A percentile compares a stretch with the other conserved stretches of the same genome.
Conservation (phyloP, 2,888 invertebrate species). For the Leucozona laternaria region DNA sequence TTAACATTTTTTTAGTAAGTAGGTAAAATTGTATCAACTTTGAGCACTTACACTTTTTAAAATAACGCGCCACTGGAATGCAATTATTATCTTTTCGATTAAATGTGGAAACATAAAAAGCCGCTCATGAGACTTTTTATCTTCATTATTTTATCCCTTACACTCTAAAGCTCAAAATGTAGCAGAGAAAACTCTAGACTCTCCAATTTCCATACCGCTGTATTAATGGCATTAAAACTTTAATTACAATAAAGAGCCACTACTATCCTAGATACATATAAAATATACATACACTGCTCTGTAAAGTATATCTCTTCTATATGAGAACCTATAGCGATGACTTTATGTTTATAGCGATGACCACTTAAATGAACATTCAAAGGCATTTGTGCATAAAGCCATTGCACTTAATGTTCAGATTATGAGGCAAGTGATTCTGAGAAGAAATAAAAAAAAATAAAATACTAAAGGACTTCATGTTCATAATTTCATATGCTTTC, state of each 20-base stretch:
- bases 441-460: slow-evolving; percentile 36
- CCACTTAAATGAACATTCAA: slow-evolving; percentile 69
- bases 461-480: background rate
- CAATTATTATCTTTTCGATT: slow-evolving; percentile 50
- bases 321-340: background rate
- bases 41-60: slow-evolving; percentile 9
- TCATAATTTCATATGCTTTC: slow-evolving; percentile 12
- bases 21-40: background rate
- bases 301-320: background rate
- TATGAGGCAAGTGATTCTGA: slow-evolving; percentile 62
- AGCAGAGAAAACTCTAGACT: slow-evolving; percentile 29
- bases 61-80: slow-evolving; percentile 8
- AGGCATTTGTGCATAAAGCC: slow-evolving; percentile 67
- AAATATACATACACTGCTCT: background rate
- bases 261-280: background rate
- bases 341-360: slow-evolving; percentile 27
- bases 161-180: background rate
- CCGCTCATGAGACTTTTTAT: slow-evolving; percentile 24
- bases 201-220: slow-evolving; percentile 13
- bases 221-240: slow-evolving; percentile 64
- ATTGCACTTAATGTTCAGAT: slow-evolving; percentile 73
- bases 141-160: background rate
- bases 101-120: slow-evolving; percentile 50
- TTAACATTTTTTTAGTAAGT: background rate
- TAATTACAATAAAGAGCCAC: slow-evolving; percentile 63